Evolutionary conservation across 64 coral and sea anemone genomes (phyloP).

Genomic region (Orbicella faveolata): DNA sequence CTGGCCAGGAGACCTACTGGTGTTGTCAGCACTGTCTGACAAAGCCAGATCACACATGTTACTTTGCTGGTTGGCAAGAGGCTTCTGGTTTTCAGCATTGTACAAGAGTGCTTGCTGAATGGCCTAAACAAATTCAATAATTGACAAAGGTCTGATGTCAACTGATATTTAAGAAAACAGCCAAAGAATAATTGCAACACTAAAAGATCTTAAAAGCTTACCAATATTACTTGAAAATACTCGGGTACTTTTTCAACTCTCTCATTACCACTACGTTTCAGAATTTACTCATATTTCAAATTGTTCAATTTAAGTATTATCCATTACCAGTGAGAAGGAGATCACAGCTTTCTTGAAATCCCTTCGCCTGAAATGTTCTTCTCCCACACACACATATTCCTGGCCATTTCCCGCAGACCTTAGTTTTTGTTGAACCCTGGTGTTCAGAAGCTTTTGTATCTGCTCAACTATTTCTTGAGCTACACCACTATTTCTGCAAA

Average conservation of each 20-base stretch:
- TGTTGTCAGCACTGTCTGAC: constrained; percentile 1
- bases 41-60: neutral
- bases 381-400: constrained; percentile 31
- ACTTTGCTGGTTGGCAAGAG: neutral
- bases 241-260: too few species aligned
- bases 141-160: neutral
- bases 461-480: constrained; percentile 34
- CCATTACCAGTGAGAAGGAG: constrained; percentile 50
- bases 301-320: too few species aligned
- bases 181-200: too few species aligned
- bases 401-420: constrained; percentile 42
- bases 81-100: neutral
- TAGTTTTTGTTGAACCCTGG: neutral
- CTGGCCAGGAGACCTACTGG: neutral
- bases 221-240: too few species aligned
- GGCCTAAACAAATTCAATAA: neutral
- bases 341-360: constrained; percentile 62
- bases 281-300: too few species aligned
- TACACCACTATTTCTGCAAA: constrained; percentile 22
- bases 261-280: too few species aligned
- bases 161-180: neutral
- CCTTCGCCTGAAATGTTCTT: constrained; percentile 16
- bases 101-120: neutral
- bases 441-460: constrained; percentile 54
- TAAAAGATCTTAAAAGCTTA: too few species aligned